Base-by-base conservation (phyloP, 2,888 invertebrate species). In the Gandaritis pyraliata region DNA sequence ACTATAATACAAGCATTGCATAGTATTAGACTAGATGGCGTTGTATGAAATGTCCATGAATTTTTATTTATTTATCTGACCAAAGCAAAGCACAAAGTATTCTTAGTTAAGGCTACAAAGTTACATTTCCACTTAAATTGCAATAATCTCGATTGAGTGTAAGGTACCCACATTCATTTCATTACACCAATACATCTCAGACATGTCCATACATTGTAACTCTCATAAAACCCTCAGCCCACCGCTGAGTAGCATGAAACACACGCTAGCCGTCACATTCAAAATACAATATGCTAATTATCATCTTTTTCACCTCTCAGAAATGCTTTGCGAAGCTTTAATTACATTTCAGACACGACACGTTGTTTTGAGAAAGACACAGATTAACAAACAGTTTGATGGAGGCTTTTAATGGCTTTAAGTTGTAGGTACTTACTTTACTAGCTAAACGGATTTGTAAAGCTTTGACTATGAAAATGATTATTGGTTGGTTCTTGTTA, bases 211-310 rank as follows among this genome's bases (percentile, higher is more conserved):
- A 83, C 73, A 72, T 74, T 72, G 69, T 73, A 68, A 78, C 72
- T 70, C 74, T 76, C 80, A 80, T 82, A 85, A 86, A 84, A 84
- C 77, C 82, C 80, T 72, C 58, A 75, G 85, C 84, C 90, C 88
- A 89, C 90, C 91, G 85, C 88, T 86, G 90, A 85, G 88, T 82
- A 78, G 83, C 83, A 87, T 84, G 82, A 82, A 82, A 55, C 63
- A 75, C 83, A 87, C 87, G 84, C 87, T 80, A 88, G 87, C 87
- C 89, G 84, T 90, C 90, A 90, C 90, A 88, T 88, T 90, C 87
- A 88, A 88, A 90, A 87, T 87, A 87, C 90, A 90, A 91, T 91
- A 92, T 92, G 92, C 91, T 91, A 91, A 92, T 92, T 91, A 91
- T 87, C 85, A 86, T 81, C 76, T 82, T 85, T 88, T 83, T 87